phyloP scores from a whole-genome alignment of 2,113 vertebrate species.

The Maccullochella peelii region DNA sequence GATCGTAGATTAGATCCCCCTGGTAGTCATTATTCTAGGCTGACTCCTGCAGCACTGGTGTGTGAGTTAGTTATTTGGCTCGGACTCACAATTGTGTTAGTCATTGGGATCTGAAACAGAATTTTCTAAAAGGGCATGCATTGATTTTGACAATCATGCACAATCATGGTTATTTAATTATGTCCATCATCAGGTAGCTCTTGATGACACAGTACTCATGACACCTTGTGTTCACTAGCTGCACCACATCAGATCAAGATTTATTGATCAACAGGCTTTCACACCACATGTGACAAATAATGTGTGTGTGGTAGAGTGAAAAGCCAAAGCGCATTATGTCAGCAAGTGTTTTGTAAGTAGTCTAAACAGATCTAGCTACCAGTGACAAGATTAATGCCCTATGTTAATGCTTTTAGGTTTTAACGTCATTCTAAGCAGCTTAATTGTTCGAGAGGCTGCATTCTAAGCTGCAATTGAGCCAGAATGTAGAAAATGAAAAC shows the following conservation, averaged over 20 bases:
- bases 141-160: background rate
- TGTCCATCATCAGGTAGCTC: background rate
- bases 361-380: background rate
- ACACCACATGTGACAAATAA: background rate
- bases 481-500: background rate
- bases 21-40: constrained; percentile 15
- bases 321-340: background rate
- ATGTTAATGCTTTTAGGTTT: background rate
- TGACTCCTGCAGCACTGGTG: background rate
- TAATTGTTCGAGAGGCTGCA: background rate
- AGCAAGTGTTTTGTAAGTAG: background rate
- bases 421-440: constrained; percentile 3
- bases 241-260: background rate
- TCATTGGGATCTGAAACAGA: background rate
- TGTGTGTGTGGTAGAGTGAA: background rate
- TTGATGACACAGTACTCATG: background rate
- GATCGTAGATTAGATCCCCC: constrained; percentile 52
- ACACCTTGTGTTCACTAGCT: background rate
- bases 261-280: background rate
- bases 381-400: constrained; percentile 2
- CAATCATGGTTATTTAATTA: background rate
- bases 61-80: constrained; percentile 1
- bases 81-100: background rate
- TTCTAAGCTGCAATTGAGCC: background rate
- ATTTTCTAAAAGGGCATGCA: background rate